Conservation (phyloP, 64 coral and sea anemone genomes). For the Exaiptasia diaphana region DNA sequence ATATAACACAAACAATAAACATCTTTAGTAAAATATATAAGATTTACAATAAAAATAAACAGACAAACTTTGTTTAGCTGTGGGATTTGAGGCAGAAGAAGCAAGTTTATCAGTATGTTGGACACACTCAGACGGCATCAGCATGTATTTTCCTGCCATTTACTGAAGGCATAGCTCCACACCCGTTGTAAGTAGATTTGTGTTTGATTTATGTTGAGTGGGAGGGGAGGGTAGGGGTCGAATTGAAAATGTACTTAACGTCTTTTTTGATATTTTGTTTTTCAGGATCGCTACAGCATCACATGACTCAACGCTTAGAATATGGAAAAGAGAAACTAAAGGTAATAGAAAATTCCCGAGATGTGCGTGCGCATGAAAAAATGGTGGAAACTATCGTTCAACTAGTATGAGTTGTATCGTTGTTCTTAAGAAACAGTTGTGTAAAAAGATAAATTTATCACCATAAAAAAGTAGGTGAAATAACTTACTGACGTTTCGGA, state of each 20-base stretch:
- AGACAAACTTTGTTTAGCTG: slow-evolving; percentile 15
- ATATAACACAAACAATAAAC: no score
- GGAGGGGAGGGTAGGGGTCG: no score
- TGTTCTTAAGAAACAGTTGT: no score
- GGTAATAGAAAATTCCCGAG: no score
- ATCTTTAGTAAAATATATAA: background rate
- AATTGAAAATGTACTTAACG: no score
- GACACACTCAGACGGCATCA: slow-evolving; percentile 74
- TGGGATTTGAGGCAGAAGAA: slow-evolving; percentile 70
- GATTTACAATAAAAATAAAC: background rate
- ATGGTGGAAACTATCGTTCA: no score
- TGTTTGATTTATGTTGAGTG: no score
- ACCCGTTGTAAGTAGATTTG: slow-evolving; percentile 62
- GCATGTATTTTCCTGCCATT: slow-evolving; percentile 71
- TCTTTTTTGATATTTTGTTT: background rate
- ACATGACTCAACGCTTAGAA: slow-evolving; percentile 46
- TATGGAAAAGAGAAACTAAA: slow-evolving; percentile 51
- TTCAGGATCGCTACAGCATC: slow-evolving; percentile 52
- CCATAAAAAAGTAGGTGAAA: no score
- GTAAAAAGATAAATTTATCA: no score
- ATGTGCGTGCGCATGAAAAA: no score
- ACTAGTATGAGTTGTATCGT: no score
- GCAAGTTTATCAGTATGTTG: slow-evolving; percentile 49
- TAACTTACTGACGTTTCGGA: no score
- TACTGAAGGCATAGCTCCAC: slow-evolving; percentile 9